Percentiles rank a stretch among this genome's conserved stretches.
These are phyloP conservation scores for Recurvirostra avosetta DNA, from an alignment of 2,113 vertebrate genomes.

Conservation along the genomic window DNA sequence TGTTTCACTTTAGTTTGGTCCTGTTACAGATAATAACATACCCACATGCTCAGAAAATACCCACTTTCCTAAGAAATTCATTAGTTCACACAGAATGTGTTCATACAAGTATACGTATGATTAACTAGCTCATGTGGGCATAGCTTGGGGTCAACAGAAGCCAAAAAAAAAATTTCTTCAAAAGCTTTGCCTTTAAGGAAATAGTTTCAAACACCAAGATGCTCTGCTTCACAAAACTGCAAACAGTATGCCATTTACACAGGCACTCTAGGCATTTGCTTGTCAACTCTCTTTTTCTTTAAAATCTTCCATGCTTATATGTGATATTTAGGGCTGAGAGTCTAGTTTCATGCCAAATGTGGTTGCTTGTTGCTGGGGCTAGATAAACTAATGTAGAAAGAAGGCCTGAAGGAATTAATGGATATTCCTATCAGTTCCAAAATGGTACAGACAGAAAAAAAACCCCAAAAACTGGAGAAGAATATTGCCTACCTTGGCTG, in stretches of 20 bases:
- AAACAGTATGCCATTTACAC: constrained; percentile 59
- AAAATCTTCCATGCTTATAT: constrained; percentile 9
- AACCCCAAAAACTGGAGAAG: background rate
- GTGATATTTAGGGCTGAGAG: constrained; percentile 41
- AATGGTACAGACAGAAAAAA: background rate
- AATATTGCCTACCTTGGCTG: background rate
- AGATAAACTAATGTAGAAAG: constrained; percentile 38
- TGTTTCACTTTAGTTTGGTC: background rate
- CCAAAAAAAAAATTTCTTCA: constrained; percentile 4
- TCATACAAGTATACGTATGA: background rate
- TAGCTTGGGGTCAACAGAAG: constrained; percentile 27
- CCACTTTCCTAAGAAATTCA: background rate
- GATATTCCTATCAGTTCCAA: constrained; percentile 8
- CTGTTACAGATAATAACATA: background rate
- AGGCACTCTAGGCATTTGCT: constrained; percentile 60
- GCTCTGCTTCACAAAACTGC: constrained; percentile 61
- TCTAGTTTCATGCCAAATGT: constrained; percentile 44
- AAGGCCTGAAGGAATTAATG: constrained; percentile 23
- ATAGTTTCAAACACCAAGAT: constrained; percentile 57
- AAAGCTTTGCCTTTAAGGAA: constrained; percentile 58
- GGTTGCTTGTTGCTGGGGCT: constrained; percentile 10
- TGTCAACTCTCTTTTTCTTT: constrained; percentile 65
- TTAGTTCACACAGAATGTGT: background rate
- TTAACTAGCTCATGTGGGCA: background rate
- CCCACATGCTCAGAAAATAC: background rate